Conservation (phyloP, 30 jellyfish, hydroid and myxozoan genomes). For the Turritopsis dohrnii region DNA sequence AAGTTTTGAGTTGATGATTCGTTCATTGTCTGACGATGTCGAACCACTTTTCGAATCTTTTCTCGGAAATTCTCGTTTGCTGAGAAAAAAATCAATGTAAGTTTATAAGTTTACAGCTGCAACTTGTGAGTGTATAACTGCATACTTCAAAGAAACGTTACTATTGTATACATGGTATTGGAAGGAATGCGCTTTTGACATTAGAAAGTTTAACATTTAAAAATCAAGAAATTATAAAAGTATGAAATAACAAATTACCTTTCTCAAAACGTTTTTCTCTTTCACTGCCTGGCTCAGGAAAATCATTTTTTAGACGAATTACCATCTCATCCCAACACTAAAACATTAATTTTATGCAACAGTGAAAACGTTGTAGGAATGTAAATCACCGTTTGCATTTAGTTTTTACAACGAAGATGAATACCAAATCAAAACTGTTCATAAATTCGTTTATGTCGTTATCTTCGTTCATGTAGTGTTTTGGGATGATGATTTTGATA, state of each 20-base stretch:
- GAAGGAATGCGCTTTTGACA: not conserved
- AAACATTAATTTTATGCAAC: too few relatives aligned
- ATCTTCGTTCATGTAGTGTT: conserved; percentile 43
- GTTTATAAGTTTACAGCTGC: not conserved
- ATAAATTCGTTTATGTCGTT: conserved; percentile 47
- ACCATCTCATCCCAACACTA: conserved; percentile 92
- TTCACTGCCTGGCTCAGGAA: conserved; percentile 69
- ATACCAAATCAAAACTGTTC: conserved; percentile 48
- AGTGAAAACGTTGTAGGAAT: too few relatives aligned
- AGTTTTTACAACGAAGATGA: too few relatives aligned
- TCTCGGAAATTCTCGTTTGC: conserved; percentile 35
- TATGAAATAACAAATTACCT: conserved; percentile 21
- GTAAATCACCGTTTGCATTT: too few relatives aligned
- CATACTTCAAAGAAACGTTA: not conserved
- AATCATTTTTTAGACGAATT: conserved; percentile 42
- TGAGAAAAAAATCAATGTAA: not conserved
- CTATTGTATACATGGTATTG: not conserved
- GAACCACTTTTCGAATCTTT: conserved; percentile 27
- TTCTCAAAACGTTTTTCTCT: conserved; percentile 44
- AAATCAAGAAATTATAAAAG: not conserved
- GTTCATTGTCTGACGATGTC: conserved; percentile 29
- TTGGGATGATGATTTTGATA: conserved; percentile 53
- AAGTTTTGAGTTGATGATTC: conserved; percentile 34
- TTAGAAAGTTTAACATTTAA: too few relatives aligned
- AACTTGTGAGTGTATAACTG: not conserved